Evolutionary conservation across 2,113 vertebrate species (phyloP).

Genomic region (Atrichornis clamosus): DNA sequence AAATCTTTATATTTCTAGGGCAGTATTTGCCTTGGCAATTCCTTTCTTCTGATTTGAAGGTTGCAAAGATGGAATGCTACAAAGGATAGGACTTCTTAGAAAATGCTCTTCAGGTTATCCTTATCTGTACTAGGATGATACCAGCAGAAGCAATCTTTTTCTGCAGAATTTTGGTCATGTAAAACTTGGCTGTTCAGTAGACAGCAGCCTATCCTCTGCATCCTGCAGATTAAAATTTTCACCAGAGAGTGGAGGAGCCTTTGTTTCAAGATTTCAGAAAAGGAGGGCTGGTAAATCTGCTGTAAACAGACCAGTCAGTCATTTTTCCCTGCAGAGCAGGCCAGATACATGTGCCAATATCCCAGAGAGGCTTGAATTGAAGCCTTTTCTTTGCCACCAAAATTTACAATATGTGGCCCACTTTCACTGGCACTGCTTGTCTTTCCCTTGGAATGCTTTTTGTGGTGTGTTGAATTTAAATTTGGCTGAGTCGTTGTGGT

Average conservation of each 20-base stretch:
- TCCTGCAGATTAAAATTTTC: slow-evolving; percentile 9
- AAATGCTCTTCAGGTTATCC: not conserved
- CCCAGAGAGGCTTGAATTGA: slow-evolving; percentile 1
- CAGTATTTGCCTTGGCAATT: not conserved
- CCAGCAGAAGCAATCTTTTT: not conserved
- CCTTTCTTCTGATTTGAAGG: not conserved
- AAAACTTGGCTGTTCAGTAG: not conserved
- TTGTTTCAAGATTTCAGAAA: slow-evolving; percentile 2
- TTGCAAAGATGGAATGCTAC: not conserved
- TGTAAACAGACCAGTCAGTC: not conserved
- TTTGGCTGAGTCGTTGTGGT: not conserved
- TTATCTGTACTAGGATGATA: not conserved
- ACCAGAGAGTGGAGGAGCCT: not conserved
- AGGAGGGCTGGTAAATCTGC: not conserved
- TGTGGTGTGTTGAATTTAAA: not conserved
- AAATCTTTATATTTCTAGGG: not conserved
- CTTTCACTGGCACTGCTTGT: slow-evolving; percentile 18
- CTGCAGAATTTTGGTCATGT: not conserved
- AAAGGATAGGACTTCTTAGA: not conserved
- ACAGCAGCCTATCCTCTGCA: not conserved
- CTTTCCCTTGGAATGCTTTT: not conserved
- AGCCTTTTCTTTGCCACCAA: not conserved
- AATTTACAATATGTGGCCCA: slow-evolving; percentile 4
- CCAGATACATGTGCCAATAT: not conserved
- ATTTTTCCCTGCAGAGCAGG: not conserved